Evolutionary conservation across 1,140 invertebrate species (phyloP).

Genomic region (Lysiphlebus fabarum): DNA sequence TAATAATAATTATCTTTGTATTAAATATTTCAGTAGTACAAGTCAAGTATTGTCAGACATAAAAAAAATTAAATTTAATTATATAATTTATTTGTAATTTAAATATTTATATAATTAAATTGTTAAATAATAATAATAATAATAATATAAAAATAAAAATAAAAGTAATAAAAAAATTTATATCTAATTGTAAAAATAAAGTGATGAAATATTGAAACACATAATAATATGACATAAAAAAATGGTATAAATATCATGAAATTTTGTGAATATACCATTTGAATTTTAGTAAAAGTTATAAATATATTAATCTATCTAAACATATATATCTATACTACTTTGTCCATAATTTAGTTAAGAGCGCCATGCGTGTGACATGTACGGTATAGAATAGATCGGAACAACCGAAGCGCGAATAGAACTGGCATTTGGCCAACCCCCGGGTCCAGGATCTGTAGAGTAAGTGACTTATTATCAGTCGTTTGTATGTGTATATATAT

Average conservation of each 20-base stretch:
- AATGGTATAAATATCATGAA: conserved; percentile 15
- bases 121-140: too few relatives aligned
- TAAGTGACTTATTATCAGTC: conserved; percentile 55
- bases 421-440: conserved; percentile 50
- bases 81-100: too few relatives aligned
- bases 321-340: conserved; percentile 44
- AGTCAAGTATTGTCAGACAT: too few relatives aligned
- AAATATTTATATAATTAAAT: too few relatives aligned
- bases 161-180: too few relatives aligned
- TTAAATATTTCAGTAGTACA: too few relatives aligned
- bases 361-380: conserved; percentile 54
- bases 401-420: conserved; percentile 55
- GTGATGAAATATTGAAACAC: too few relatives aligned
- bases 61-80: too few relatives aligned
- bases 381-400: conserved; percentile 54
- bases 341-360: conserved; percentile 56
- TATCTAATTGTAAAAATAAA: too few relatives aligned
- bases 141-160: too few relatives aligned
- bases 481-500: conserved; percentile 50
- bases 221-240: too few relatives aligned
- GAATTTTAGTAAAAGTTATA: conserved; percentile 25
- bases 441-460: conserved; percentile 40
- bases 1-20: too few relatives aligned
- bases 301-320: conserved; percentile 22
- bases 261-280: conserved; percentile 37